phyloP scores from a whole-genome alignment of 2,888 invertebrate genomes.

The Trachelus troglodyta region DNA sequence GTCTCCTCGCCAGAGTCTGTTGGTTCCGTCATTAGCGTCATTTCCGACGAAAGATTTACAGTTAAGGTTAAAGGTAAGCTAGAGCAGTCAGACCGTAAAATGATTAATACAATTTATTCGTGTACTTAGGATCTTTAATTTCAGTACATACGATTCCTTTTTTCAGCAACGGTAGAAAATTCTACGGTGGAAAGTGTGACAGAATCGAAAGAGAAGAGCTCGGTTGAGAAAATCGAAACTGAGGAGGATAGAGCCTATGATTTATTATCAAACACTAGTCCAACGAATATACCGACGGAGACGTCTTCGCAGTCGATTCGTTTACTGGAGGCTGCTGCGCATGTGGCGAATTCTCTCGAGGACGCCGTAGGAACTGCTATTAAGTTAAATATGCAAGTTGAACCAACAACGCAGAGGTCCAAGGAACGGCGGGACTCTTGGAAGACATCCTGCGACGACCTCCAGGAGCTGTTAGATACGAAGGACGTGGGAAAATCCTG shows the following conservation, averaged over 20 bases:
- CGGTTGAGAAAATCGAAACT: background rate
- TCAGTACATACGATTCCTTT: background rate
- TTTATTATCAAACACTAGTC: conserved; percentile 6
- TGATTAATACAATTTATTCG: background rate
- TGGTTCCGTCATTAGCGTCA: conserved; percentile 86
- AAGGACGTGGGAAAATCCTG: conserved; percentile 60
- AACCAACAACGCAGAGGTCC: conserved; percentile 13
- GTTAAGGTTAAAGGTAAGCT: conserved; percentile 25
- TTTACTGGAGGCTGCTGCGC: conserved; percentile 75
- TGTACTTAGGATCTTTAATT: background rate
- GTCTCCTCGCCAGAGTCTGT: conserved; percentile 89
- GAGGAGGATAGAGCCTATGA: conserved; percentile 15
- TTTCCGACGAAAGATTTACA: conserved; percentile 71
- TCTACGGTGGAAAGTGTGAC: background rate
- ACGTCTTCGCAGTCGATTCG: conserved; percentile 46
- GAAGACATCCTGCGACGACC: conserved; percentile 11
- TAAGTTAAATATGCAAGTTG: conserved; percentile 65
- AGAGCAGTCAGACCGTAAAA: background rate
- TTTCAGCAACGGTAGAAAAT: background rate
- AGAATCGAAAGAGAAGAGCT: background rate
- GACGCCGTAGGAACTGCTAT: conserved; percentile 77
- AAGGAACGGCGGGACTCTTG: conserved; percentile 13
- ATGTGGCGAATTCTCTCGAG: conserved; percentile 75
- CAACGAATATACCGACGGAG: conserved; percentile 15
- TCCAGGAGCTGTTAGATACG: conserved; percentile 8